Percentiles rank a stretch among this genome's conserved stretches.
phyloP scores from a whole-genome alignment of 2,113 vertebrate genomes.

The Megaceryle maxima region DNA sequence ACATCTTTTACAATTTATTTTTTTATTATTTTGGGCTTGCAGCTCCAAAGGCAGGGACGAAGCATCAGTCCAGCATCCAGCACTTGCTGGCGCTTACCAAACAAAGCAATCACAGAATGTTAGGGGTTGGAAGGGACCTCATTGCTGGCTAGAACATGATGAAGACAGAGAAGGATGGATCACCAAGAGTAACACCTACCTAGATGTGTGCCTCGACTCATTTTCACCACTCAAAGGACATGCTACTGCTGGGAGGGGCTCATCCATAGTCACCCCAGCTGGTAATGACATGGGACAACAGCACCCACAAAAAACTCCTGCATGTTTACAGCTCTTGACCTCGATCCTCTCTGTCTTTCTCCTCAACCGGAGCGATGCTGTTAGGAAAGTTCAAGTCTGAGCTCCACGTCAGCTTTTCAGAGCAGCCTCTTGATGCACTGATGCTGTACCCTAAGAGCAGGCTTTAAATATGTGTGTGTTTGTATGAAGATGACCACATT shows the following conservation, averaged over 20 bases:
- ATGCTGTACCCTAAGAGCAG: neutral
- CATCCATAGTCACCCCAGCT: fast-evolving
- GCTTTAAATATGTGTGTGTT: neutral
- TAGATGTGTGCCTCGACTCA: neutral
- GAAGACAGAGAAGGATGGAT: neutral
- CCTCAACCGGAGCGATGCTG: neutral
- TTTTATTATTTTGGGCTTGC: neutral
- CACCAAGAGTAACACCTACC: neutral
- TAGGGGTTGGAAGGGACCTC: too few species aligned
- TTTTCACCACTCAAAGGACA: neutral
- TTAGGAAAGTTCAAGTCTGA: neutral
- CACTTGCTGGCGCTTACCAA: fast-evolving
- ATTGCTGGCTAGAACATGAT: neutral
- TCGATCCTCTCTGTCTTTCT: neutral
- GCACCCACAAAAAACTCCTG: neutral
- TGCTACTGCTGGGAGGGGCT: neutral
- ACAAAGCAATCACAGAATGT: too few species aligned
- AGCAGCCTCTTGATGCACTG: neutral
- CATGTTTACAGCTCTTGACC: neutral
- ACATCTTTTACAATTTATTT: neutral
- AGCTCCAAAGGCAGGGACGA: neutral
- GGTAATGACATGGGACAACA: neutral
- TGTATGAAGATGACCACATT: conserved; percentile 26
- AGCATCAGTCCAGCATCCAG: neutral
- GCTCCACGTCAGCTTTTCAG: neutral